Evolutionary conservation across 1,140 invertebrate genomes (phyloP), one percentile per base, ranked within the genome.

Genomic region (Drosophila takahashii): DNA sequence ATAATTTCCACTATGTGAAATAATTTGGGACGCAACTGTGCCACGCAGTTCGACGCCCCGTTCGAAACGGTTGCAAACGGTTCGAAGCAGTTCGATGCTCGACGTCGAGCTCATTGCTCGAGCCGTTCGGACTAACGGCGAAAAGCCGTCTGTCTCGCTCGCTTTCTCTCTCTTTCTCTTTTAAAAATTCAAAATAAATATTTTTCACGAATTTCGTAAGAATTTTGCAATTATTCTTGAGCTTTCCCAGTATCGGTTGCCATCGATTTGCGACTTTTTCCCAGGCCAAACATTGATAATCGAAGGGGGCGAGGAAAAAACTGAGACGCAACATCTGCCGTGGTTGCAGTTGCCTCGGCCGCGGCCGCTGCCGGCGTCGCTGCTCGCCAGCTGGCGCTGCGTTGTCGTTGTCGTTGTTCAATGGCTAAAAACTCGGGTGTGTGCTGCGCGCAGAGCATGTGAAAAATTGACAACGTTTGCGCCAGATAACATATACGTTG

Each of bases 361-460:
- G 50, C 26, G 26, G 60, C 34, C 77, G 75, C 56, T 36, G 80
- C 58, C 60, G 66, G 67, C 62, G 47, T 44, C 50, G 51, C 62
- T 41, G 58, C 39, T 42, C 39, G 54, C 39, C 29, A 48, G 59
- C 67, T 27, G 39, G 72, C 64, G 32, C 45, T 41, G 48, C 79
- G 77, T 72, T 79, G 80, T 69, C 58, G 81, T 69, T 81, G 67
- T 70, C 71, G 73, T 77, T 81, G 81, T 87, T 59, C 69, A 87
- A 76, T 66, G 83, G 64, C 80, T 81, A 77, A 86, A 86, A 86
- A 86, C 81, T 81, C 83, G 79, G 79, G 81, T 81, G 81, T 87
- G 65, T 76, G 83, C 58, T 72, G 71, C 65, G 75, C 83, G 75
- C 83, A 79, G 83, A 87, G 76, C 66, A 87, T 86, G 83, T 86